Base-by-base conservation (phyloP, 2,113 vertebrate genomes). In the Cervus canadensis region DNA sequence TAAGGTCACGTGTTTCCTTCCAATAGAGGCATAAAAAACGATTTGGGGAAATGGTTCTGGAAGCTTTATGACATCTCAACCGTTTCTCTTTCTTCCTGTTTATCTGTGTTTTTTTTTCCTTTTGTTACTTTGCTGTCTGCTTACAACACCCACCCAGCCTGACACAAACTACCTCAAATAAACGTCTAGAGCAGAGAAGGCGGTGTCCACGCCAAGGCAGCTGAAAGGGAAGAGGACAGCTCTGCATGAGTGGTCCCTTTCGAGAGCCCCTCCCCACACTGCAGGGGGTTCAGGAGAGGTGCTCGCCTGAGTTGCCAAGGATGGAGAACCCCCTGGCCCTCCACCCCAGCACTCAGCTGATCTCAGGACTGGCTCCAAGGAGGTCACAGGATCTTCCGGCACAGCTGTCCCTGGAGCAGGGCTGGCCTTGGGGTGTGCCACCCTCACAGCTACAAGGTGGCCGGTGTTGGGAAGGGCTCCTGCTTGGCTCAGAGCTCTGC, bases 321-420 rank as follows among this genome's bases (percentile, higher is more conserved):
- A 45, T 71, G 93, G 97, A 96, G 43, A 91, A 71, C 64, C 78
- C 82, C 45, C 25, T 56, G 86, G 82, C 74, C 74, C 90, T 78
- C 43, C 17, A 85, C 59, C 87, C 62, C 83, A 14, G 62, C 28
- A 62, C 89, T 84, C 57, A 10, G 86, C 28, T 76, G 64, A 86
- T n/a, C 87, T 94, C 21, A 91, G 96, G 85, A 94, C 89, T 12
- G 79, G 60, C 52, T 19, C 48, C 59, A 79, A 30, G 64, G 56
- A 74, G 57, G 10, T 6, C 19, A 17, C 19, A 40, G 86, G 33
- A 7, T 17, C 26, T 97, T 17, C 87, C 26, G 59, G 71, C 89
- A 64, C 54, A 8, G 64, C 62, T 78, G 81, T 89, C 36, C 45
- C 17, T 21, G 56, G 82, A 30, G 13, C 0, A 12, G 5, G n/a